Conservation (phyloP, 2,888 invertebrate genomes). For the Calameuta pallipes region DNA sequence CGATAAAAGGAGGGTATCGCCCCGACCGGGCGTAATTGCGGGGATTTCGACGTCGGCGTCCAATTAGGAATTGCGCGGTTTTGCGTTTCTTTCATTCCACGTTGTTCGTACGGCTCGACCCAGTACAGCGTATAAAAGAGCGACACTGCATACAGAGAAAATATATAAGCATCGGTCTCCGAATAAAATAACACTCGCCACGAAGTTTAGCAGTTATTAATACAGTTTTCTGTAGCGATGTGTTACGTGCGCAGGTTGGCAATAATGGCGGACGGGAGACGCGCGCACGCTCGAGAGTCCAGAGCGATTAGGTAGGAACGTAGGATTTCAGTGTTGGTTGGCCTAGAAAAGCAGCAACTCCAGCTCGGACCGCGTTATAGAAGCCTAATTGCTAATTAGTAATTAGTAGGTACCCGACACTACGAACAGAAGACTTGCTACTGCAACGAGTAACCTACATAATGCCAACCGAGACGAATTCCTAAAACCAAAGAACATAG, state of each 20-base stretch:
- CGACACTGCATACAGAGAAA: not conserved
- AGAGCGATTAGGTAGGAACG: conserved; percentile 42
- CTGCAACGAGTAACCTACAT: conserved; percentile 25
- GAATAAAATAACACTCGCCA: not conserved
- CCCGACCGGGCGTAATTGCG: not conserved
- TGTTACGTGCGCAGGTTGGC: conserved; percentile 4
- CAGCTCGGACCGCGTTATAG: conserved; percentile 26
- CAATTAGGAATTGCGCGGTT: not conserved
- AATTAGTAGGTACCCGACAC: conserved; percentile 40
- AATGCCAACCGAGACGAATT: conserved; percentile 5
- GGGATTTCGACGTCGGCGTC: not conserved
- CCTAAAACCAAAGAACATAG: not conserved
- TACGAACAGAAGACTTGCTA: conserved; percentile 8
- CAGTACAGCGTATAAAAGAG: not conserved
- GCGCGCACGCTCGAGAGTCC: conserved; percentile 5
- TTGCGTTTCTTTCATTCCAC: not conserved
- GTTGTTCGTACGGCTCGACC: not conserved
- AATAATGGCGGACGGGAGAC: not conserved
- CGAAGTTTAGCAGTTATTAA: not conserved
- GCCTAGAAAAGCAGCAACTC: conserved; percentile 46
- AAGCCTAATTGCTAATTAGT: conserved; percentile 54
- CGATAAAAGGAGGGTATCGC: not conserved
- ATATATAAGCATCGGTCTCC: not conserved
- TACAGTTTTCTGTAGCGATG: not conserved
- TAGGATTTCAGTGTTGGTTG: conserved; percentile 35